Conservation (phyloP, 2,888 invertebrate genomes). For the Tuta absoluta region DNA sequence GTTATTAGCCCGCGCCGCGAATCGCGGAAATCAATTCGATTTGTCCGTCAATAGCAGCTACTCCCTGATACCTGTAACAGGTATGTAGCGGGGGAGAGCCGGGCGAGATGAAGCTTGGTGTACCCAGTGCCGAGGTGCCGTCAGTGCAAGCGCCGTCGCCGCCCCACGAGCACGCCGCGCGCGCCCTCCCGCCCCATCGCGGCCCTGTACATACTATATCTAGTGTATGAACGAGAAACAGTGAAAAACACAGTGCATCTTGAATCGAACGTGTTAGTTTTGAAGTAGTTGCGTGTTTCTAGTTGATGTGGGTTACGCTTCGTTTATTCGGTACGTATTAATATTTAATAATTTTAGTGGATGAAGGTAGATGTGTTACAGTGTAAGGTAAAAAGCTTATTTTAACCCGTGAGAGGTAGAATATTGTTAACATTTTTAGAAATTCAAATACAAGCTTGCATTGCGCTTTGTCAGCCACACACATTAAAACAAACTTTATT, state of each 20-base stretch:
- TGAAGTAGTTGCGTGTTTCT: neutral
- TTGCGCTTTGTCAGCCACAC: too few species aligned
- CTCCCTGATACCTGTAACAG: constrained; percentile 77
- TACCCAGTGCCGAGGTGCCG: constrained; percentile 32
- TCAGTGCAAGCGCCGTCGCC: constrained; percentile 68
- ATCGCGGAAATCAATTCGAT: constrained; percentile 69
- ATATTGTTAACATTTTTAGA: neutral
- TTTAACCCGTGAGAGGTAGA: neutral
- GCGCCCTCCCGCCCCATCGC: constrained; percentile 43
- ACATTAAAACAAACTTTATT: too few species aligned
- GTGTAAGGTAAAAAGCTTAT: neutral
- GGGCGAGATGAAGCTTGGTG: constrained; percentile 40
- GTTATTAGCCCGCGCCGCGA: constrained; percentile 26
- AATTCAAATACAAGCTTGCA: neutral
- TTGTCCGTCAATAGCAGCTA: constrained; percentile 76
- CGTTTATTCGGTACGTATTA: constrained; percentile 27
- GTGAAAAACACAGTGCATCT: constrained; percentile 42
- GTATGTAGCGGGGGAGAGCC: constrained; percentile 60
- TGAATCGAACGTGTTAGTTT: constrained; percentile 20
- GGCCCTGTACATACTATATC: constrained; percentile 42
- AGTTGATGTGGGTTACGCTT: neutral
- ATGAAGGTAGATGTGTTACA: neutral
- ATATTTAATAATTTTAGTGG: constrained; percentile 19
- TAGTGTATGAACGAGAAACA: constrained; percentile 41
- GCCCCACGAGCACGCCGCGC: constrained; percentile 56